Conservation (phyloP, 2,888 invertebrate species). For the Lasioglossum leucozonium region DNA sequence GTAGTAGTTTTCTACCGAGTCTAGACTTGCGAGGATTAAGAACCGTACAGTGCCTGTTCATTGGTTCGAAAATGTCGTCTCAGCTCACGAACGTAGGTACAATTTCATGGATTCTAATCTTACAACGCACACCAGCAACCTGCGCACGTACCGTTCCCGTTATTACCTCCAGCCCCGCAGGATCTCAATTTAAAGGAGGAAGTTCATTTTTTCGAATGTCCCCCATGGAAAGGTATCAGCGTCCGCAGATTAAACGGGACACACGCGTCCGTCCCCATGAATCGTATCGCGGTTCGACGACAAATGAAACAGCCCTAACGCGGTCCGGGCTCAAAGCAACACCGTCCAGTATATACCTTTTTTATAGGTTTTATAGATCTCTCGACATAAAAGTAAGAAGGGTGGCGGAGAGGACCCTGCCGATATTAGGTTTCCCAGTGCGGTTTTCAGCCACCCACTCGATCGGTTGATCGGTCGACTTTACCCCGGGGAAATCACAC, state of each 20-base stretch:
- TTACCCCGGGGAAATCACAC: slow-evolving; percentile 83
- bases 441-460: slow-evolving; percentile 84
- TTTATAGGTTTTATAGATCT: slow-evolving; percentile 69
- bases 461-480: slow-evolving; percentile 83
- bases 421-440: slow-evolving; percentile 84
- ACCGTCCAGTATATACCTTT: slow-evolving; percentile 41
- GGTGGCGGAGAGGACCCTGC: slow-evolving; percentile 62
- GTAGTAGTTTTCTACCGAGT: no score
- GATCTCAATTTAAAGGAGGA: not conserved
- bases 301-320: slow-evolving; percentile 50
- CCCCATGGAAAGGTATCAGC: not conserved
- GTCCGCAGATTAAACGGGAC: slow-evolving; percentile 22
- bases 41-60: no score
- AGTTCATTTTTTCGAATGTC: not conserved
- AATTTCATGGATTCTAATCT: not conserved
- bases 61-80: no score
- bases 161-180: not conserved
- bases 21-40: no score
- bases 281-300: slow-evolving; percentile 27
- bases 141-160: not conserved
- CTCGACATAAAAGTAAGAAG: slow-evolving; percentile 64
- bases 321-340: slow-evolving; percentile 32
- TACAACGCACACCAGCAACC: not conserved
- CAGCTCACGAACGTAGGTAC: no score
- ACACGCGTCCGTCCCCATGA: not conserved